Percentiles rank a stretch among this genome's conserved stretches.
Conservation (phyloP, 2,888 invertebrate genomes). For the Dicycla oo region DNA sequence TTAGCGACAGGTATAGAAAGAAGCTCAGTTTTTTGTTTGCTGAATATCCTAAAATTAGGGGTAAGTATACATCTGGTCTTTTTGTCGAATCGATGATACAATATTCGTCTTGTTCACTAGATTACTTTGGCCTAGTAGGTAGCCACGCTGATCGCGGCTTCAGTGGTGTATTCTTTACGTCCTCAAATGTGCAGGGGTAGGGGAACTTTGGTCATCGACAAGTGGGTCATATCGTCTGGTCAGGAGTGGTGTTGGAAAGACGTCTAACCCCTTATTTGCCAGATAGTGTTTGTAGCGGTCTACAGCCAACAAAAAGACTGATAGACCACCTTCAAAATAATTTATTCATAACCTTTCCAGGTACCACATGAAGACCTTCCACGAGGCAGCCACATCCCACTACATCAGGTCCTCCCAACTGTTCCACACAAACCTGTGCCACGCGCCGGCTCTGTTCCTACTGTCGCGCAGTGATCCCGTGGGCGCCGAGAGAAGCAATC, state of each 20-base stretch:
- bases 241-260: no score
- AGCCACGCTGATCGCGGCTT: no score
- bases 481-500: constrained; percentile 93
- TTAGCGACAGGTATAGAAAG: neutral
- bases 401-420: constrained; percentile 95
- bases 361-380: constrained; percentile 95
- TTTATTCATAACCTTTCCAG: constrained; percentile 79
- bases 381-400: constrained; percentile 95
- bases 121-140: no score
- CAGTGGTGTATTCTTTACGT: no score
- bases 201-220: neutral
- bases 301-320: neutral
- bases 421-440: constrained; percentile 94
- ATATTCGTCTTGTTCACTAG: no score
- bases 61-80: no score
- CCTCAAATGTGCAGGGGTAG: no score
- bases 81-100: no score
- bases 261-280: neutral
- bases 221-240: neutral
- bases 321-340: neutral
- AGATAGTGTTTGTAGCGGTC: neutral
- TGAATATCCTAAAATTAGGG: neutral
- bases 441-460: constrained; percentile 94
- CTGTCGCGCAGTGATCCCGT: constrained; percentile 92
- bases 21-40: neutral